Conservation (phyloP, 2,888 invertebrate species). For the Sinopyrophorus schimmeli region DNA sequence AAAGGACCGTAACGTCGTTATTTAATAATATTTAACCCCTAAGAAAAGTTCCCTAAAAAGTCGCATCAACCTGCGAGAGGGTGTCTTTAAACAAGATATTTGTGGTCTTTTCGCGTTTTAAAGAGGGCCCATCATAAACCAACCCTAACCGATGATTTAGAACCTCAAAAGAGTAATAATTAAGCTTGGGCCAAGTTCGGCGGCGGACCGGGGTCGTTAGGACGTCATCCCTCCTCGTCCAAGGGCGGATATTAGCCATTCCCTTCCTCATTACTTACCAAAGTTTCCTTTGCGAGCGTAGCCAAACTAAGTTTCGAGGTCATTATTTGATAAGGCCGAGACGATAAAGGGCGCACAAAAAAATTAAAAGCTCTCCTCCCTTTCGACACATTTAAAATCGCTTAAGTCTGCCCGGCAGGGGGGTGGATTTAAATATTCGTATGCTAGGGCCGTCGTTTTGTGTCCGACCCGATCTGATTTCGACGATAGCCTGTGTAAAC, state of each 20-base stretch:
- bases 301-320: conserved; percentile 32
- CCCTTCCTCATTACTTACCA: conserved; percentile 42
- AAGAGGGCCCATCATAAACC: conserved; percentile 43
- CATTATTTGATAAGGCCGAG: conserved; percentile 30
- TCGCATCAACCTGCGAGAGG: too few relatives aligned
- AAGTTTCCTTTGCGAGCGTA: conserved; percentile 34
- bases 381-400: conserved; percentile 16
- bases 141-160: conserved; percentile 45
- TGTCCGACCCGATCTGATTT: conserved; percentile 33
- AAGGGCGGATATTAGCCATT: conserved; percentile 49
- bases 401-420: conserved; percentile 21
- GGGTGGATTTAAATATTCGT: conserved; percentile 39
- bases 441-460: conserved; percentile 34
- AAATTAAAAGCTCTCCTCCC: conserved; percentile 2
- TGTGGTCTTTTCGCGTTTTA: conserved; percentile 13
- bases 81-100: neutral
- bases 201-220: conserved; percentile 40
- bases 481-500: conserved; percentile 46
- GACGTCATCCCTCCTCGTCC: conserved; percentile 43
- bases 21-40: too few relatives aligned
- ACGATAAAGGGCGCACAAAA: too few relatives aligned
- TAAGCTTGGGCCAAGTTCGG: conserved; percentile 40
- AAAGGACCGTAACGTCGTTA: too few relatives aligned
- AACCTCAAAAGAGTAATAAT: conserved; percentile 46
- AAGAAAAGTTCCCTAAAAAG: too few relatives aligned